Conservation (phyloP, 53 echinoderm and acorn worm species). For the Arbacia lixula region DNA sequence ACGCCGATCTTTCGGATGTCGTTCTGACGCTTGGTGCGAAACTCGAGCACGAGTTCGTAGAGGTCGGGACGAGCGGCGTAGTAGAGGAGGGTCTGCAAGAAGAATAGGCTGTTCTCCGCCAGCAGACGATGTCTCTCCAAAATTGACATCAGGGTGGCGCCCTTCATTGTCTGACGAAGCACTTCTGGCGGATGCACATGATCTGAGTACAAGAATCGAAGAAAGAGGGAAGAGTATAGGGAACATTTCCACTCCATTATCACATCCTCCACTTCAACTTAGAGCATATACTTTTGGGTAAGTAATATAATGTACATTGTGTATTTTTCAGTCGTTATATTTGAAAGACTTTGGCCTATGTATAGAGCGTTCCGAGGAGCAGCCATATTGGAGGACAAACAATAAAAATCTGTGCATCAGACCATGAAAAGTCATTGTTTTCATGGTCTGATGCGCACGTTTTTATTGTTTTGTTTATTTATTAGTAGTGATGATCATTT, state of each 20-base stretch:
- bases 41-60: slow-evolving; percentile 80
- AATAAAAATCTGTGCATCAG: no score
- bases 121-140: slow-evolving; percentile 78
- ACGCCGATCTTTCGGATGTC: slow-evolving; percentile 70
- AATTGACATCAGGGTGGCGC: slow-evolving; percentile 62
- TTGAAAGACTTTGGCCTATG: no score
- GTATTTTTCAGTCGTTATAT: no score
- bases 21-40: slow-evolving; percentile 69
- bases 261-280: not conserved
- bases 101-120: slow-evolving; percentile 88
- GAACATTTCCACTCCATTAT: not conserved
- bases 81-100: slow-evolving; percentile 85
- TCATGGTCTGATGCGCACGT: no score
- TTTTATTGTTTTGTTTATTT: no score
- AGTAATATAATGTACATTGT: no score
- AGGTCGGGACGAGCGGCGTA: slow-evolving; percentile 87
- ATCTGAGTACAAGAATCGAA: no score
- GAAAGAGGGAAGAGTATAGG: not conserved
- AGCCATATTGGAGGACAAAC: no score
- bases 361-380: no score
- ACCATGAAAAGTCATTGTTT: no score
- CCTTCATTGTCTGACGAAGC: slow-evolving; percentile 67
- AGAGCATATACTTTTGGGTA: no score
- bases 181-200: slow-evolving; percentile 76
- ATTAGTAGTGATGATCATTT: no score